Evolutionary conservation across 2,888 invertebrate genomes (phyloP).

Genomic region (Opisthograptis luteolata): DNA sequence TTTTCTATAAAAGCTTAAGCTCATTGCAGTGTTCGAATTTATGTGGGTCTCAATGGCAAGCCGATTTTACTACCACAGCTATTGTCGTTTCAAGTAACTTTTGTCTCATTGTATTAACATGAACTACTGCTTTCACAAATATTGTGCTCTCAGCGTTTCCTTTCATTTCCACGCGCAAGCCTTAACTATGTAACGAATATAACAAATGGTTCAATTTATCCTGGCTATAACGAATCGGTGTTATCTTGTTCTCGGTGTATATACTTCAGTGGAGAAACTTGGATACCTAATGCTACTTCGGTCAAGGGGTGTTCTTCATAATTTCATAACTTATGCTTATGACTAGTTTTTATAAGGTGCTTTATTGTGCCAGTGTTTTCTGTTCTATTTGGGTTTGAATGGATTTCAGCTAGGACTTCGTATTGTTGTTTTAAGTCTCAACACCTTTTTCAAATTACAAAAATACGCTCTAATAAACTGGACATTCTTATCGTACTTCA

Average conservation of each 20-base stretch:
- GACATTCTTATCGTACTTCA: too few species aligned
- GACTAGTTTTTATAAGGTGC: background rate
- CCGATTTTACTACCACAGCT: too few species aligned
- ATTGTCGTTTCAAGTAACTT: too few species aligned
- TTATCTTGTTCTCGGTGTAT: constrained; percentile 40
- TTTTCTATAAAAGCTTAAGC: too few species aligned
- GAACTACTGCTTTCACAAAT: constrained; percentile 1
- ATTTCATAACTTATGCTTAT: background rate
- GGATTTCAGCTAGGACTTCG: too few species aligned
- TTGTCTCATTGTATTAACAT: background rate
- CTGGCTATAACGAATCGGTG: constrained; percentile 34
- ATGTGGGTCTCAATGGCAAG: too few species aligned
- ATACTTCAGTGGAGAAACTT: constrained; percentile 35
- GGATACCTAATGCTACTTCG: constrained; percentile 1
- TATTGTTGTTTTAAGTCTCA: too few species aligned
- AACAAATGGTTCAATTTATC: constrained; percentile 45
- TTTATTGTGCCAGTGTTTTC: background rate
- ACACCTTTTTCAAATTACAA: too few species aligned
- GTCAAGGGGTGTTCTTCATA: background rate
- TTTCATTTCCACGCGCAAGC: constrained; percentile 36
- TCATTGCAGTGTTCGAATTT: too few species aligned
- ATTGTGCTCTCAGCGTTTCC: constrained; percentile 7
- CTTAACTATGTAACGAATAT: constrained; percentile 40
- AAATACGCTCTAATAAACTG: too few species aligned
- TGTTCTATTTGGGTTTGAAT: too few species aligned